Evolutionary conservation across 2,797 vertebrate genomes (phyloP), one percentile per base, ranked within the genome.

Genomic region (Phyllotis vaccarum): DNA sequence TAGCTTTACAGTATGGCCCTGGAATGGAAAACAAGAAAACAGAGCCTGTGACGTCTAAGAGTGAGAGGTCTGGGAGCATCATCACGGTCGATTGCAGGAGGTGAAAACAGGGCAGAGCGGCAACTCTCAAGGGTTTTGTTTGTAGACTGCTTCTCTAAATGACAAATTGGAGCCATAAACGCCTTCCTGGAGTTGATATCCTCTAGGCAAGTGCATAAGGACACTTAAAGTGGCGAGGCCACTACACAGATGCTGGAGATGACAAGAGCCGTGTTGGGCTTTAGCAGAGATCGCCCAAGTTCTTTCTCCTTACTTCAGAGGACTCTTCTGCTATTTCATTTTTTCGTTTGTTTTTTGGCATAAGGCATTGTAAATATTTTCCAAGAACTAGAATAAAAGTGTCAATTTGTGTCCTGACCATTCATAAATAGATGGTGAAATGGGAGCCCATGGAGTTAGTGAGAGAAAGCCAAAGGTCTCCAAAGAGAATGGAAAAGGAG

Each of bases 351-450:
- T 19, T 43, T 94, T 86, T 37, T n/a, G 27, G 17, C 58, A 64
- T 46, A 52, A 92, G n/a, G 49, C 6, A 54, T 86, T 70, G 52
- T 87, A 78, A 87, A 21, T 58, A 34, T 74, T 96, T 97, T 49
- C 34, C 56, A 68, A 88, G 62, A 74, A 81, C 46, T 37, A 78
- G 14, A 60, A 70, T 72, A 79, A 81, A 80, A 92, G 90, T 89
- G 87, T 22, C 31, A 85, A 56, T 94, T 70, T 9, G 3, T 17
- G 27, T 93, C 60, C 80, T 56, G 56, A 87, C 49, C 12, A 8
- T 62, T 58, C 56, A 21, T 87, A 56, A 40, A 2, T 27, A 27
- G 43, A 62, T 24, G 66, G 58, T 7, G 19, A 85, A 29, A 86
- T 40, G 22, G 70, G 40, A 87, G 34, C 17, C 31, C 22, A 49